phyloP scores from a whole-genome alignment of 2,888 invertebrate genomes.

The Meganola albula region DNA sequence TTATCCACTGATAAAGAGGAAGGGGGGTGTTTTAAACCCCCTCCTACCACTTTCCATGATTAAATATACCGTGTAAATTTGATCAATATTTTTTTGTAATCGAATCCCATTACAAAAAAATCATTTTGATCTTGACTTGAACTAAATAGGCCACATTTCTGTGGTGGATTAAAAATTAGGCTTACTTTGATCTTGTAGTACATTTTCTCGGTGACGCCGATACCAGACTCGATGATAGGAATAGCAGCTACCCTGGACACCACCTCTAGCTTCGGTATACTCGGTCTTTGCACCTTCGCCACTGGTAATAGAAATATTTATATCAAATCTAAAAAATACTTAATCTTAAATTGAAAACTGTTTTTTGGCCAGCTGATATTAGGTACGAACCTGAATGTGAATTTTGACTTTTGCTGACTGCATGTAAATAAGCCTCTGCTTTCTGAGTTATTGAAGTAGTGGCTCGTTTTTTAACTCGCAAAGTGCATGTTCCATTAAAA shows the following conservation, averaged over 20 bases:
- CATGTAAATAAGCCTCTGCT: conserved; percentile 61
- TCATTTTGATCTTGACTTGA: too few relatives aligned
- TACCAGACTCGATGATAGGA: conserved; percentile 89
- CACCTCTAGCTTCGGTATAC: conserved; percentile 81
- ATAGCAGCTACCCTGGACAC: conserved; percentile 86
- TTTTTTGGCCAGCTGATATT: too few relatives aligned
- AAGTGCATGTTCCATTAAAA: conserved; percentile 47
- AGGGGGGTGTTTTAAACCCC: too few relatives aligned
- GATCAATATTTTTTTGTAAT: too few relatives aligned
- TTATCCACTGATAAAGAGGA: too few relatives aligned
- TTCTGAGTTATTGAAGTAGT: conserved; percentile 54
- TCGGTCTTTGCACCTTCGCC: conserved; percentile 39
- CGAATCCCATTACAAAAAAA: too few relatives aligned
- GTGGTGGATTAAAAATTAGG: too few relatives aligned
- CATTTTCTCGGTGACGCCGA: conserved; percentile 84
- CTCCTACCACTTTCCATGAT: too few relatives aligned
- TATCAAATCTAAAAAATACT: neutral
- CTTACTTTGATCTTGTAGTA: conserved; percentile 87
- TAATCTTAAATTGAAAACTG: too few relatives aligned
- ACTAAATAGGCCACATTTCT: too few relatives aligned
- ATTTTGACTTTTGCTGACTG: conserved; percentile 52
- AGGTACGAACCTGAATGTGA: conserved; percentile 31
- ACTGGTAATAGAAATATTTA: conserved; percentile 35
- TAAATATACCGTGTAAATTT: too few relatives aligned
- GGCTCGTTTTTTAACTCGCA: conserved; percentile 45